These are phyloP conservation scores for Leuctra nigra DNA, from an alignment of 2,888 invertebrate genomes.

Conservation along the genomic window DNA sequence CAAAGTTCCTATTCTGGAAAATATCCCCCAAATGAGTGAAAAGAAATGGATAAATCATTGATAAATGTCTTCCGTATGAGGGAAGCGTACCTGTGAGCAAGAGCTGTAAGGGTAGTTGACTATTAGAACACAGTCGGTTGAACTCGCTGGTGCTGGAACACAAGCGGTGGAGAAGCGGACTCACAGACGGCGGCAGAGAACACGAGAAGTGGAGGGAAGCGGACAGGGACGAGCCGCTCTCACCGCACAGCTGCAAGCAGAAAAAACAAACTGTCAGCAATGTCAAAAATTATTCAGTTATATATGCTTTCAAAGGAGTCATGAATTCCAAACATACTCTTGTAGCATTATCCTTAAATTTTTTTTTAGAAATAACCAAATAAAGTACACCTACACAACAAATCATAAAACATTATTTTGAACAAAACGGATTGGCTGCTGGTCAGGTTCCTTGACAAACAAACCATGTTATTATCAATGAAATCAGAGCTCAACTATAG, in stretches of 20 bases:
- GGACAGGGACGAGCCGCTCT: background rate
- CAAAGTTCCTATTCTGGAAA: no score
- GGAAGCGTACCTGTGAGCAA: slow-evolving; percentile 23
- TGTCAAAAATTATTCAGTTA: background rate
- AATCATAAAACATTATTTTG: no score
- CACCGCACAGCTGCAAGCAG: slow-evolving; percentile 25
- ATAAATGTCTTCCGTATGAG: background rate
- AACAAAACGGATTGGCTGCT: no score
- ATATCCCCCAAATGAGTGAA: no score
- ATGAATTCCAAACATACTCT: no score
- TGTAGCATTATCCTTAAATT: no score
- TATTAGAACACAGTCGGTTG: slow-evolving; percentile 19
- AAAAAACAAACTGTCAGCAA: background rate
- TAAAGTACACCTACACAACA: no score
- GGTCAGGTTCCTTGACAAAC: no score
- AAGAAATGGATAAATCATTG: background rate
- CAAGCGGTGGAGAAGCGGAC: slow-evolving; percentile 21
- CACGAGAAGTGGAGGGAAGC: slow-evolving; percentile 21
- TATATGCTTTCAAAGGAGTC: background rate
- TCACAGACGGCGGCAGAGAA: slow-evolving; percentile 17
- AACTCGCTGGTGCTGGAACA: slow-evolving; percentile 26
- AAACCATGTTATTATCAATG: no score
- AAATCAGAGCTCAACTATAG: no score
- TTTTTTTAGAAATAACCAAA: no score
- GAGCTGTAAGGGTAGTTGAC: slow-evolving; percentile 23